Evolutionary conservation across 1,140 invertebrate genomes (phyloP), one percentile per base, ranked within the genome.

Genomic region (Conus betulinus): DNA sequence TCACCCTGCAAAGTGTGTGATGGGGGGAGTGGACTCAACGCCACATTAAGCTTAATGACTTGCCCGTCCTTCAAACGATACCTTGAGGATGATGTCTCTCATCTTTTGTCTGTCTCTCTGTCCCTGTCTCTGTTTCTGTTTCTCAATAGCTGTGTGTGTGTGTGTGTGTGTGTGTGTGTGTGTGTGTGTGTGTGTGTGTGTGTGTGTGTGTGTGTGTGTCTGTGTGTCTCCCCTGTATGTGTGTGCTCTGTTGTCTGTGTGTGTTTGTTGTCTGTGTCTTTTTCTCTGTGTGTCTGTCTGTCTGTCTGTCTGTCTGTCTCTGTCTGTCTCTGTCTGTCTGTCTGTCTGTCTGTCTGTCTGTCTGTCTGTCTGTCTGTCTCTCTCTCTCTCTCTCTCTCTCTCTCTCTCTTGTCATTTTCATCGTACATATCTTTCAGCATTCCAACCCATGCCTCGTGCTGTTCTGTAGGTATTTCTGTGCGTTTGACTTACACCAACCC

Each of bases 141-240:
- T 78, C n/a, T 78, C n/a, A 39, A 25, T 78, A 25, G 27, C n/a
- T 78, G 74, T 78, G 74, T 27, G 74, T 78, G 74, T 78, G 74
- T 78, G 74, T 78, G 74, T 78, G 74, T 78, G 74, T 78, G 74
- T 78, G 74, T 27, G 74, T 78, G 74, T 78, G 74, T 78, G 74
- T 39, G 74, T 78, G 74, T 39, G 74, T 78, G 74, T 15, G 74
- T 39, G 74, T 78, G 74, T 39, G 74, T 39, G 74, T 78, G 74
- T 20, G 74, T 39, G 74, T 7, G 74, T 7, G n/a, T 78, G 74
- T 39, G 74, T 78, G 74, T 78, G 27, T 39, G 74, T 39, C n/a
- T 78, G 27, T 39, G 20, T 78, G 6, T 17, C 27, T 17, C 39
- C 6, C 39, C n/a, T 39, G 74, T 78, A 25, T 39, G 74, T 78